Evolutionary conservation across 2,888 invertebrate genomes (phyloP).

Genomic region (Mythimna ferrago): DNA sequence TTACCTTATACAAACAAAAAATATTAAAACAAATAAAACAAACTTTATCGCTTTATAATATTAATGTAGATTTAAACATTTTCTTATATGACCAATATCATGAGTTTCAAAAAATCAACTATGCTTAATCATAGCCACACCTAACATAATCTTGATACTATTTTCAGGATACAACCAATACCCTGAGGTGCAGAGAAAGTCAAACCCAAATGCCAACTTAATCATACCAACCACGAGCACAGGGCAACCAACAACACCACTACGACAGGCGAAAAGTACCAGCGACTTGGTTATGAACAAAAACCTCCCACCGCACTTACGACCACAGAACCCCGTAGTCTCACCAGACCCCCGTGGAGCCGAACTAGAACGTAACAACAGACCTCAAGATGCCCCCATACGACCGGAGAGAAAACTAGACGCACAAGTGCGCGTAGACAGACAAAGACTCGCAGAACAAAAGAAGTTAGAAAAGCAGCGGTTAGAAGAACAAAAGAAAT

Average conservation of each 20-base stretch:
- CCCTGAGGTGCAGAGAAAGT: conserved; percentile 69
- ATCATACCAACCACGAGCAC: conserved; percentile 62
- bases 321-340: conserved; percentile 74
- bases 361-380: conserved; percentile 52
- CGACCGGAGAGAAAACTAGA: conserved; percentile 55
- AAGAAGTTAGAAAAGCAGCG: conserved; percentile 68
- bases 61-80: background rate
- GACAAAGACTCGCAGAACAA: conserved; percentile 56
- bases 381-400: conserved; percentile 34
- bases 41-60: too few species aligned
- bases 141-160: background rate
- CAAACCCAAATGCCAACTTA: conserved; percentile 70
- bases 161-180: conserved; percentile 70
- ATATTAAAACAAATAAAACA: too few species aligned
- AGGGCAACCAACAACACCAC: conserved; percentile 44
- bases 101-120: background rate
- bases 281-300: conserved; percentile 69
- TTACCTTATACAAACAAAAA: too few species aligned
- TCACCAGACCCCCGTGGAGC: conserved; percentile 74
- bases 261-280: conserved; percentile 76
- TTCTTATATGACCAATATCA: background rate
- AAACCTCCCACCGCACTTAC: conserved; percentile 63
- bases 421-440: conserved; percentile 61
- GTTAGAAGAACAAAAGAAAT: conserved; percentile 75
- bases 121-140: too few species aligned